Evolutionary conservation across 1,140 invertebrate genomes (phyloP).

Genomic region (Drosophila yakuba): DNA sequence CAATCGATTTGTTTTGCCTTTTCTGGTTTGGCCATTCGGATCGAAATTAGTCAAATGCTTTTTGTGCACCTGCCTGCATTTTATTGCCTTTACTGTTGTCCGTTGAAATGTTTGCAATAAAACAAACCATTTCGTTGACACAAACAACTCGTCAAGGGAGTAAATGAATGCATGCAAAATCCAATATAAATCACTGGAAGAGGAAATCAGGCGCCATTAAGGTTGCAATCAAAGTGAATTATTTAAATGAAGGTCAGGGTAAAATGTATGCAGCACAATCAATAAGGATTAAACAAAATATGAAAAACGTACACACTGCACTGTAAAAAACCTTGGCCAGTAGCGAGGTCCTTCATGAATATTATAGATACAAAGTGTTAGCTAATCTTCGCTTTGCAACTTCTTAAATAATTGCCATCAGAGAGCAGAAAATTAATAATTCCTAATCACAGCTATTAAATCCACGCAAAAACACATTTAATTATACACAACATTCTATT

Average conservation of each 20-base stretch:
- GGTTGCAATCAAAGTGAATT: slow-evolving; percentile 12
- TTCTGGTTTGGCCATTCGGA: slow-evolving; percentile 19
- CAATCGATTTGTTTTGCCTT: slow-evolving; percentile 46
- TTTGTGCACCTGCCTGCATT: slow-evolving; percentile 42
- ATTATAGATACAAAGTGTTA: background rate
- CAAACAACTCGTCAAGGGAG: slow-evolving; percentile 30
- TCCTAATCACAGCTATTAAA: slow-evolving; percentile 26
- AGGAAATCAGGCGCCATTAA: slow-evolving; percentile 39
- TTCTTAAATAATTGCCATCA: background rate
- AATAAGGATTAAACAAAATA: background rate
- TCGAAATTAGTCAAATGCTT: slow-evolving; percentile 58
- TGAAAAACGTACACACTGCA: background rate
- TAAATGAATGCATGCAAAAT: slow-evolving; percentile 25
- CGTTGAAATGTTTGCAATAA: slow-evolving; percentile 63
- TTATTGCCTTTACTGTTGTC: slow-evolving; percentile 17
- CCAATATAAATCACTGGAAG: slow-evolving; percentile 50
- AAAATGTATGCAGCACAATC: slow-evolving; percentile 5
- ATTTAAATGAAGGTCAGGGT: slow-evolving; percentile 57
- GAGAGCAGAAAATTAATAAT: slow-evolving; percentile 15
- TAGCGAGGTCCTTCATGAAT: slow-evolving; percentile 8
- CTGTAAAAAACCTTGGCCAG: background rate
- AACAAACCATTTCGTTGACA: slow-evolving; percentile 59
- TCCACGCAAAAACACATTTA: slow-evolving; percentile 38
- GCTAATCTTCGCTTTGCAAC: slow-evolving; percentile 20
- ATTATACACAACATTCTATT: slow-evolving; percentile 53